These are phyloP conservation scores for Oscheius sp. DNA, from an alignment of 2,888 invertebrate species.

Conservation along the genomic window DNA sequence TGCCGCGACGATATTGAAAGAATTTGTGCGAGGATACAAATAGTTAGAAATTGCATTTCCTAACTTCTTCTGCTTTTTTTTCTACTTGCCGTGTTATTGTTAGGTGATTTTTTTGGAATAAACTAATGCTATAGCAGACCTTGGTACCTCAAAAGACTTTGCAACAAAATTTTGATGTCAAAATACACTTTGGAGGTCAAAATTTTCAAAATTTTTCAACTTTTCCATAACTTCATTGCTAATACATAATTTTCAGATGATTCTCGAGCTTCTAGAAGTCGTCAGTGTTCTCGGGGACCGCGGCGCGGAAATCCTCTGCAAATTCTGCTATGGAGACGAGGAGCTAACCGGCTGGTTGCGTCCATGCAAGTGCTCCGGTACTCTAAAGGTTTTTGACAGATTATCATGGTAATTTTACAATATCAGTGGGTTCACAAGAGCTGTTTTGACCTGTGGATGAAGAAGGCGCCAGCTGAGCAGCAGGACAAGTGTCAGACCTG, in stretches of 20 bases:
- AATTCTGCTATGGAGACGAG: conserved; percentile 48
- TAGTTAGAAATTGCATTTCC: no score
- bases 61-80: no score
- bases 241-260: conserved; percentile 16
- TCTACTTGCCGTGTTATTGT: no score
- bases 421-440: conserved; percentile 58
- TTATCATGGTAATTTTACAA: not conserved
- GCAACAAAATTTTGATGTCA: no score
- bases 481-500: conserved; percentile 56
- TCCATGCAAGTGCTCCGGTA: conserved; percentile 55
- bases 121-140: no score
- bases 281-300: conserved; percentile 22
- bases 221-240: not conserved
- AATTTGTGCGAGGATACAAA: no score
- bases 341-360: conserved; percentile 46
- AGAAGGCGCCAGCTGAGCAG: conserved; percentile 53
- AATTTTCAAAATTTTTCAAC: no score
- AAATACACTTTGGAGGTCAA: no score
- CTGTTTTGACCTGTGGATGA: conserved; percentile 58
- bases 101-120: no score
- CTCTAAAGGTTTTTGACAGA: conserved; percentile 40
- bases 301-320: conserved; percentile 36
- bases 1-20: no score
- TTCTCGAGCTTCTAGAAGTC: conserved; percentile 31
- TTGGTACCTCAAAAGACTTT: no score